Evolutionary conservation across 2,888 invertebrate species (phyloP).

Genomic region (Metallyticus violacea): DNA sequence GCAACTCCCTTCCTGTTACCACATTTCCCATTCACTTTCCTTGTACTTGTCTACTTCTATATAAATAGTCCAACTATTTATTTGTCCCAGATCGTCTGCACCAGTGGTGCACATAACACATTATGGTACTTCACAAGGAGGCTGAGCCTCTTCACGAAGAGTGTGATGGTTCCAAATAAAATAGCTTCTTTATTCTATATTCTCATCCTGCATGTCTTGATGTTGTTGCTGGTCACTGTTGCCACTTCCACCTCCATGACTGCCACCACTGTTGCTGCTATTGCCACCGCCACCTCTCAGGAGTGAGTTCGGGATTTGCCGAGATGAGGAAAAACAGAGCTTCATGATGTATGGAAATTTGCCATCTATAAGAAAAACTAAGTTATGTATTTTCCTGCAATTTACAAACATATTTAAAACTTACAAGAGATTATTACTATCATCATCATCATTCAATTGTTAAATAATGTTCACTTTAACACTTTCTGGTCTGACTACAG

Average conservation of each 20-base stretch:
- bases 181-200: not conserved
- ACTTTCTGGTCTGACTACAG: no score
- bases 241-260: not conserved
- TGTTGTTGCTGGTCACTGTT: not conserved
- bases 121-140: not conserved
- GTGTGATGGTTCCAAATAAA: not conserved
- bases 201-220: conserved; percentile 7
- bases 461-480: no score
- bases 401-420: no score
- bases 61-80: not conserved
- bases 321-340: conserved; percentile 90
- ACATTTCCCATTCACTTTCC: not conserved
- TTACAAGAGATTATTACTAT: no score
- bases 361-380: conserved; percentile 68
- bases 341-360: conserved; percentile 99
- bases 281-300: not conserved
- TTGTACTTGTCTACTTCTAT: not conserved
- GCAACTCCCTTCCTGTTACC: no score
- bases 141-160: not conserved
- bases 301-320: conserved; percentile 42
- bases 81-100: no score
- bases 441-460: no score
- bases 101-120: no score
- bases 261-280: not conserved
- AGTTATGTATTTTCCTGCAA: no score